Evolutionary conservation across 1,140 invertebrate genomes (phyloP).

Genomic region (Pseudomyrmex concolor): DNA sequence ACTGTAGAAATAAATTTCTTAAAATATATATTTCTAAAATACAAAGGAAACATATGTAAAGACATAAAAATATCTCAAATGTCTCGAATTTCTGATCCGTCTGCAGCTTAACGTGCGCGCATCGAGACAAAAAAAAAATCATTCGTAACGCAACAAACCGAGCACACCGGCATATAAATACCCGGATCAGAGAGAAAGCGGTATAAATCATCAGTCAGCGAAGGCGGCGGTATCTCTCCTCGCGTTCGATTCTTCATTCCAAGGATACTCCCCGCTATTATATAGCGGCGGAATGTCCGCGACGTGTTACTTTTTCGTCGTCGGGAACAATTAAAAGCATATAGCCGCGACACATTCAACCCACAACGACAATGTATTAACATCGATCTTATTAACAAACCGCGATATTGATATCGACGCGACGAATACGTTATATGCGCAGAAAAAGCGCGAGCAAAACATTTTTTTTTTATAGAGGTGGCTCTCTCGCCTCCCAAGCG

Average conservation of each 20-base stretch:
- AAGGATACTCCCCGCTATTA: constrained; percentile 12
- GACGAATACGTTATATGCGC: neutral
- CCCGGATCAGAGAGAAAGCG: neutral
- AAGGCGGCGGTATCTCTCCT: neutral
- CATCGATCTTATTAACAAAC: neutral
- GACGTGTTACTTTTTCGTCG: neutral
- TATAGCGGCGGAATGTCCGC: neutral
- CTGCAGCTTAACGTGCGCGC: too few relatives aligned
- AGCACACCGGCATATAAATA: constrained; percentile 5
- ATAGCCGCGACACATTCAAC: neutral
- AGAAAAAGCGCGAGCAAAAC: constrained; percentile 55
- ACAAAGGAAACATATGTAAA: too few relatives aligned
- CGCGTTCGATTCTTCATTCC: constrained; percentile 30
- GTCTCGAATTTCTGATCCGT: neutral
- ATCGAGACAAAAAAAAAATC: constrained; percentile 21
- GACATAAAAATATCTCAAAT: neutral
- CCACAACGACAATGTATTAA: neutral
- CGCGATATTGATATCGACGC: constrained; percentile 12
- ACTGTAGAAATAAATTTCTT: too few relatives aligned
- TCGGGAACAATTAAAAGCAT: constrained; percentile 11
- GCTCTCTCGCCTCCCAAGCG: constrained; percentile 60
- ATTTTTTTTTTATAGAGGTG: constrained; percentile 44
- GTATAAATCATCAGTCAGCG: constrained; percentile 39
- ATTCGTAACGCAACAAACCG: neutral
- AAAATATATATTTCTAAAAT: too few relatives aligned